These are phyloP conservation scores for Cranoglanis bouderius DNA, from an alignment of 2,113 vertebrate genomes.

Conservation along the genomic window DNA sequence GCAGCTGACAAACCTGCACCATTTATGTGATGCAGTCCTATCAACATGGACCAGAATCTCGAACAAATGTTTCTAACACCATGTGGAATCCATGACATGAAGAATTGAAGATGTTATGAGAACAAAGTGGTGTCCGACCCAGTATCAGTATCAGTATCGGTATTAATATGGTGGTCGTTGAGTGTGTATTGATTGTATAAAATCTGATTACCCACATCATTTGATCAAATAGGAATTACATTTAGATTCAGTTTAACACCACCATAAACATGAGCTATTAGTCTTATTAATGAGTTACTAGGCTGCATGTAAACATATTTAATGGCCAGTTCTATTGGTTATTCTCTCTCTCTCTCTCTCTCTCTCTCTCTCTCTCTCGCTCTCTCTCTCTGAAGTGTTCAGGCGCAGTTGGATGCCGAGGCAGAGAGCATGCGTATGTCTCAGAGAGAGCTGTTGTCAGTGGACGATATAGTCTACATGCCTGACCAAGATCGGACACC, in stretches of 20 bases:
- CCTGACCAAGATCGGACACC: constrained; percentile 82
- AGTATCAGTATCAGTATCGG: no score
- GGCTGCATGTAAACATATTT: not conserved
- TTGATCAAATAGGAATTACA: not conserved
- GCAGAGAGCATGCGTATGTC: constrained; percentile 85
- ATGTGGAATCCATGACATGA: not conserved
- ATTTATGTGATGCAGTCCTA: not conserved
- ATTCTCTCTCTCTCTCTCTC: constrained; percentile 5
- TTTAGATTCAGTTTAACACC: not conserved
- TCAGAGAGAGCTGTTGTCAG: constrained; percentile 87
- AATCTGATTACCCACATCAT: not conserved
- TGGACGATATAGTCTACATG: constrained; percentile 86
- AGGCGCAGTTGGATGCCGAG: constrained; percentile 86
- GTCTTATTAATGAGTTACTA: not conserved
- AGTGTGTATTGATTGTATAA: not conserved
- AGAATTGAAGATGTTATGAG: not conserved
- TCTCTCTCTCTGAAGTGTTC: constrained; percentile 74
- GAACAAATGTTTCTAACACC: not conserved
- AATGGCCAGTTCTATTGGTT: not conserved
- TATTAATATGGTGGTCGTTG: no score
- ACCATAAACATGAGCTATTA: not conserved
- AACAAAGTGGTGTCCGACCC: not conserved
- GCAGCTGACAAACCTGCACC: not conserved
- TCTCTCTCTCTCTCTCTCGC: not conserved
- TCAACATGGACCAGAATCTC: not conserved